Evolutionary conservation across 2,888 invertebrate species (phyloP), one percentile per base, ranked within the genome.

Genomic region (Andrena hattorfiana): DNA sequence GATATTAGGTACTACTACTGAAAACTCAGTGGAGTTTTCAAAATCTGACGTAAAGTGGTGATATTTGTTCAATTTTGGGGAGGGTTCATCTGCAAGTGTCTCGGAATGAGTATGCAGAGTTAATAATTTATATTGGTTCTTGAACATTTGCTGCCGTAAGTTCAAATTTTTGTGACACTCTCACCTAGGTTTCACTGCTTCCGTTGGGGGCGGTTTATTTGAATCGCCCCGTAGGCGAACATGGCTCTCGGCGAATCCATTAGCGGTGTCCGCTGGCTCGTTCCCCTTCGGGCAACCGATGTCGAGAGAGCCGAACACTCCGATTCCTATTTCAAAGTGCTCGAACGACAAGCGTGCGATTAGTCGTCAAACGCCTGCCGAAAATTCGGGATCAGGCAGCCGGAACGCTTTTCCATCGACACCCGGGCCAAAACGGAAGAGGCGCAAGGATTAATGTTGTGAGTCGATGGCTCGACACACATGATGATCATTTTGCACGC

Each of bases 201-300:
- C 7, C 5, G 7, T 20, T 20, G n/a, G 42, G 20, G 6, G 4
- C 64, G 48, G 16, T 49, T 68, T 62, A n/a, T 26, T 56, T 79
- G 77, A 49, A 64, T 28, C 28, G 16, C 0, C 68, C 78, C 69
- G 87, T 90, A 80, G 32, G 89, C 85, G 89, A 90, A 87, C 89
- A 89, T 83, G 89, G 73, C 83, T 84, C 81, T 86, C 87, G 86
- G 85, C 89, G 87, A 90, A 91, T 90, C 91, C 91, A 91, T 91
- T 91, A 91, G 89, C 86, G 72, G 76, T 73, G 85, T 82, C 85
- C 82, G 73, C 74, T 81, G 80, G 85, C 83, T 81, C 80, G 84
- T 87, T 81, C 84, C 87, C 89, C 89, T 87, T 80, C 86, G 77
- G 84, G 86, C 85, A 62, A 87, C 72, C 69, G 69, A 74, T 69